Conservation (phyloP, 1,140 invertebrate genomes). For the Cydia amplana region DNA sequence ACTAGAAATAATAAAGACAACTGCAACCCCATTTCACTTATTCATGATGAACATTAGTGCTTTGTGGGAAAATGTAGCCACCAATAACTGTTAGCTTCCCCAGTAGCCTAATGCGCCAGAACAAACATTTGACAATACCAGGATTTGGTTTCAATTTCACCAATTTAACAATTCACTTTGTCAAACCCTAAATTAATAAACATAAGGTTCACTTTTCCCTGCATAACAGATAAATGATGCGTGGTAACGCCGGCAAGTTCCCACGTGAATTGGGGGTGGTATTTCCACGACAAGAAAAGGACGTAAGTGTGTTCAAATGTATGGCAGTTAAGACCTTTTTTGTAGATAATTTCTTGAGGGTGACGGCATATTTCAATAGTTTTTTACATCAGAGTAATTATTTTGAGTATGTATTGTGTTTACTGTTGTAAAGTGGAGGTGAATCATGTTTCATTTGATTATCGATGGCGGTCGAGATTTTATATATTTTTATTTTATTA, state of each 20-base stretch:
- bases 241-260: not conserved
- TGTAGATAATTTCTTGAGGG: not conserved
- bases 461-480: not conserved
- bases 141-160: constrained; percentile 6
- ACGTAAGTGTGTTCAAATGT: not conserved
- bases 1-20: not conserved
- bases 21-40: not conserved
- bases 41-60: not conserved
- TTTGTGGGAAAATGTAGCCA: constrained; percentile 4
- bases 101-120: not conserved
- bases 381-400: constrained; percentile 11
- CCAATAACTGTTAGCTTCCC: constrained; percentile 1
- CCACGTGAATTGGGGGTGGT: constrained; percentile 12
- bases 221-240: not conserved
- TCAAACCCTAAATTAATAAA: not conserved
- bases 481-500: not conserved
- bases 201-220: not conserved
- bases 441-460: constrained; percentile 21
- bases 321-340: not conserved
- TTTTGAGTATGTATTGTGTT: constrained; percentile 11
- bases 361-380: not conserved
- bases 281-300: not conserved
- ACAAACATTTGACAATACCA: constrained; percentile 14
- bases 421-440: constrained; percentile 13
- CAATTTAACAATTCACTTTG: not conserved